phyloP scores from a whole-genome alignment of 2,797 vertebrate species.

The Pachyuromys duprasi region DNA sequence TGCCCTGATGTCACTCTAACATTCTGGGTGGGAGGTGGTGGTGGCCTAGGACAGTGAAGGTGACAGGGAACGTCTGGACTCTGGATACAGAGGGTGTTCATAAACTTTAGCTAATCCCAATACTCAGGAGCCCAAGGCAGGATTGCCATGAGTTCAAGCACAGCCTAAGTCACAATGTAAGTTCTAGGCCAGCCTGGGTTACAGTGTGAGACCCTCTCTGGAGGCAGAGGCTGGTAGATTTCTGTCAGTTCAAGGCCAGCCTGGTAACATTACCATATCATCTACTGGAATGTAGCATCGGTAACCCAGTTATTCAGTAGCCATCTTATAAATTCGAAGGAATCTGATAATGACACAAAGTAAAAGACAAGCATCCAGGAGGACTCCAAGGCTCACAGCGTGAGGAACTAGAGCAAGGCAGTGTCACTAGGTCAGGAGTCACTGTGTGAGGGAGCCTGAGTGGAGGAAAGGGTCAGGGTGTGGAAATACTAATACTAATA shows the following conservation, averaged over 20 bases:
- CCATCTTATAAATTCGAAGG: neutral
- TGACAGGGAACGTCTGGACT: neutral
- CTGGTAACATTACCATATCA: neutral
- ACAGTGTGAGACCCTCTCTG: neutral
- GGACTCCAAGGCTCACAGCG: neutral
- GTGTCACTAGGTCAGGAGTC: neutral
- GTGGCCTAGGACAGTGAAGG: neutral
- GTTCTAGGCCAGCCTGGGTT: neutral
- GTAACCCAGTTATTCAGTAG: neutral
- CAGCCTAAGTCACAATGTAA: neutral
- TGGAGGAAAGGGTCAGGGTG: neutral
- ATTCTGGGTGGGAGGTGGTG: neutral
- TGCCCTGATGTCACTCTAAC: neutral
- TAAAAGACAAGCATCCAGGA: neutral
- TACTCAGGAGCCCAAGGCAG: neutral
- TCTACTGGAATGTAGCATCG: neutral
- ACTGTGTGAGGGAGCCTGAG: neutral
- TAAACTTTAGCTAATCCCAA: neutral
- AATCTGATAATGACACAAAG: neutral
- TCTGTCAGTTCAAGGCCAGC: neutral
- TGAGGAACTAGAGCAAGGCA: conserved; percentile 4
- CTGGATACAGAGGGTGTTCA: neutral
- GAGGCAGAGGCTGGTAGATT: neutral
- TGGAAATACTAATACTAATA: neutral
- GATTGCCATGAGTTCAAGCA: neutral